phyloP scores from a whole-genome alignment of 1,140 invertebrate species.

The Rhyacophila brunnea region DNA sequence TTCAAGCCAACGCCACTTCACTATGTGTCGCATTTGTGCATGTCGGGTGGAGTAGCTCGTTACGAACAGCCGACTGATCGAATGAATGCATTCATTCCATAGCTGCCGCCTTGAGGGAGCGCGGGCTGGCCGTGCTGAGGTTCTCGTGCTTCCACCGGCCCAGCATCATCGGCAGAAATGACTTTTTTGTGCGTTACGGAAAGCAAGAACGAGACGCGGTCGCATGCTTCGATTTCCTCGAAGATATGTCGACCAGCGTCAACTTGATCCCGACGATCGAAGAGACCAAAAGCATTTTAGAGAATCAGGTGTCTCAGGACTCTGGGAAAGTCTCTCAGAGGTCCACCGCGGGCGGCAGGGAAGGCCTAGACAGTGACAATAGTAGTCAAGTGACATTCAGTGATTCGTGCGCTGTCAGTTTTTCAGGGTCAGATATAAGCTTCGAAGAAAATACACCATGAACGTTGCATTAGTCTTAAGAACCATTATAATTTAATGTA shows the following conservation, averaged over 20 bases:
- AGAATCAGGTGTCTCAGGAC: slow-evolving; percentile 34
- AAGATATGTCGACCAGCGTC: slow-evolving; percentile 60
- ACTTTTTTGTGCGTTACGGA: slow-evolving; percentile 76
- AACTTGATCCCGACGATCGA: slow-evolving; percentile 52
- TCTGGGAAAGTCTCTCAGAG: slow-evolving; percentile 31
- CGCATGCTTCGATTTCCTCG: slow-evolving; percentile 75
- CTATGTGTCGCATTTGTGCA: slow-evolving; percentile 15
- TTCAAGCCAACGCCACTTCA: slow-evolving; percentile 22
- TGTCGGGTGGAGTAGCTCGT: slow-evolving; percentile 12
- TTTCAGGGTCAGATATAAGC: slow-evolving; percentile 39
- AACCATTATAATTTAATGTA: no score
- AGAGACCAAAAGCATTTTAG: slow-evolving; percentile 38
- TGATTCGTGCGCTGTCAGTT: slow-evolving; percentile 43
- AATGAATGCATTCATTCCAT: slow-evolving; percentile 31
- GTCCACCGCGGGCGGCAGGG: not conserved
- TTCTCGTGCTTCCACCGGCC: slow-evolving; percentile 54
- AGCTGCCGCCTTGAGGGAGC: slow-evolving; percentile 51
- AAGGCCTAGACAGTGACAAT: slow-evolving; percentile 15
- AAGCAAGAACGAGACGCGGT: slow-evolving; percentile 74
- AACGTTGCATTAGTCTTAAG: not conserved
- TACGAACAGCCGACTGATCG: slow-evolving; percentile 7
- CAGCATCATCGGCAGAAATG: slow-evolving; percentile 70
- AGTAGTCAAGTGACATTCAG: slow-evolving; percentile 41
- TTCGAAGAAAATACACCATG: slow-evolving; percentile 26
- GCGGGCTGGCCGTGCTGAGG: slow-evolving; percentile 50